Evolutionary conservation across 1,140 invertebrate genomes (phyloP).

Genomic region (Caenorhabditis tropicalis): DNA sequence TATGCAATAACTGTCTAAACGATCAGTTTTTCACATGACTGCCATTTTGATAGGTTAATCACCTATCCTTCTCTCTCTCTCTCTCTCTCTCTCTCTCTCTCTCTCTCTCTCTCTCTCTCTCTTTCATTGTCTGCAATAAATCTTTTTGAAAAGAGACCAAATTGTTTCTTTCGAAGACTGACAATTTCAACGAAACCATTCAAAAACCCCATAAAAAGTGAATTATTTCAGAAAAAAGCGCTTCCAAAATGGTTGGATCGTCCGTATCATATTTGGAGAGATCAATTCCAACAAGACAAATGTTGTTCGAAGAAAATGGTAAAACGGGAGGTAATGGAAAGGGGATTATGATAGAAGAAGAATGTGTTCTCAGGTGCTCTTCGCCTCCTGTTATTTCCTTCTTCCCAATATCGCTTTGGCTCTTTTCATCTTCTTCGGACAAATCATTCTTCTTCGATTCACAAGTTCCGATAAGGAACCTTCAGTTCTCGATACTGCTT

Average conservation of each 20-base stretch:
- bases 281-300: constrained; percentile 45
- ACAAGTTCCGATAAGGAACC: background rate
- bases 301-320: constrained; percentile 29
- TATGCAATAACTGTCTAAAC: no score
- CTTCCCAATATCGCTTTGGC: background rate
- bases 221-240: background rate
- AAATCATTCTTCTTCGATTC: background rate
- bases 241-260: background rate
- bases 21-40: no score
- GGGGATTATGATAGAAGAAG: background rate
- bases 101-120: no score
- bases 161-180: background rate
- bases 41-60: no score
- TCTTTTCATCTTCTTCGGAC: background rate
- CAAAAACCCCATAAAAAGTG: background rate
- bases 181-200: background rate
- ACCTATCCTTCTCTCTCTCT: no score
- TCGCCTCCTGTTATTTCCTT: background rate
- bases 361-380: background rate
- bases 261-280: constrained; percentile 46
- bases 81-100: no score
- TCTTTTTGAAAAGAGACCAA: no score
- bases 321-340: constrained; percentile 9
- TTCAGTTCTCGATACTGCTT: constrained; percentile 15
- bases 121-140: no score